phyloP scores from a whole-genome alignment of 2,888 invertebrate genomes.

The Amorpha juglandis region DNA sequence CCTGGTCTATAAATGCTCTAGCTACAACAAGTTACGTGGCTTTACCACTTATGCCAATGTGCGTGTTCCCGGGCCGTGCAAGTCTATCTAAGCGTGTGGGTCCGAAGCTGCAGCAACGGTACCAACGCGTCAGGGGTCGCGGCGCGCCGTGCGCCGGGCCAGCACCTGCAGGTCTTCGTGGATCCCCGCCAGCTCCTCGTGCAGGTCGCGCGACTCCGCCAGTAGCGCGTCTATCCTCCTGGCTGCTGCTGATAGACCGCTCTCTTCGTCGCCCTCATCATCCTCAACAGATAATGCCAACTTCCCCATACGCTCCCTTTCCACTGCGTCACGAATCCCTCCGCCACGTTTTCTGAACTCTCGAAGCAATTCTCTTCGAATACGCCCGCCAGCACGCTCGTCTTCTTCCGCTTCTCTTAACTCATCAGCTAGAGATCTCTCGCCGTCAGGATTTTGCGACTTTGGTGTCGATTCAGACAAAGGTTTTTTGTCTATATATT shows the following conservation, averaged over 20 bases:
- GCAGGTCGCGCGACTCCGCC: slow-evolving; percentile 74
- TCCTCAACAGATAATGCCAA: slow-evolving; percentile 77
- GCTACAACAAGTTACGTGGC: not conserved
- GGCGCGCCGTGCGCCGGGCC: slow-evolving; percentile 72
- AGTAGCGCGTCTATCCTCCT: slow-evolving; percentile 72
- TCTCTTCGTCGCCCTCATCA: slow-evolving; percentile 61
- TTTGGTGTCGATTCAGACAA: slow-evolving; percentile 32
- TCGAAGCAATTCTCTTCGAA: slow-evolving; percentile 50
- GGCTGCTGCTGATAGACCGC: slow-evolving; percentile 66
- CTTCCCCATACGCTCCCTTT: slow-evolving; percentile 71
- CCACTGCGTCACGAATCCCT: slow-evolving; percentile 60
- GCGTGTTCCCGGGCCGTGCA: slow-evolving; percentile 1
- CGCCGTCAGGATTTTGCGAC: slow-evolving; percentile 40
- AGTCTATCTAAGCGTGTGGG: slow-evolving; percentile 36
- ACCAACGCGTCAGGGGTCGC: slow-evolving; percentile 76
- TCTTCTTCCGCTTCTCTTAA: slow-evolving; percentile 72
- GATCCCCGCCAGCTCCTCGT: slow-evolving; percentile 76
- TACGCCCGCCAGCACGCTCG: slow-evolving; percentile 49
- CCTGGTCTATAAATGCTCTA: not conserved
- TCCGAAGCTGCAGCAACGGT: slow-evolving; percentile 52
- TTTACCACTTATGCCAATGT: not conserved
- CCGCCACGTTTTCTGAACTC: slow-evolving; percentile 58
- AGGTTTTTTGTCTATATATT: slow-evolving; percentile 33
- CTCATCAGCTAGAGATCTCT: slow-evolving; percentile 73
- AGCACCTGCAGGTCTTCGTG: slow-evolving; percentile 83